Conservation (phyloP, 1,140 invertebrate species). For the Pygmarrhopalites habei region DNA sequence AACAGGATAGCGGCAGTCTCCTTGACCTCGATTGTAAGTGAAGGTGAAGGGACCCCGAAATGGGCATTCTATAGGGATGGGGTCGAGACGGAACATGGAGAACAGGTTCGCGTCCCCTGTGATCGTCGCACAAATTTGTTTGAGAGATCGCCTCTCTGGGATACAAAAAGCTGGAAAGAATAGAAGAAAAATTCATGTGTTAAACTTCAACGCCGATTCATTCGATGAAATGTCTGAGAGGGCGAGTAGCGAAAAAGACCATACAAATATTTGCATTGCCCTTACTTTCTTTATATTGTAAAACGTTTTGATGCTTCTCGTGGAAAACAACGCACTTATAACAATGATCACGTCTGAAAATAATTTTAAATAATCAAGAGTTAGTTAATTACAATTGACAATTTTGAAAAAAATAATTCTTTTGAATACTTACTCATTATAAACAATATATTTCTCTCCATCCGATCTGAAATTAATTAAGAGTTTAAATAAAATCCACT, state of each 20-base stretch:
- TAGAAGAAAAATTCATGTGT: conserved; percentile 2
- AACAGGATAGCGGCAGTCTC: conserved; percentile 64
- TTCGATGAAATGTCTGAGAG: not conserved
- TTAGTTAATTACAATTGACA: not conserved
- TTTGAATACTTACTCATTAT: conserved; percentile 65
- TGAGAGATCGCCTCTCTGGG: conserved; percentile 63
- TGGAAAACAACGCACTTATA: conserved; percentile 57
- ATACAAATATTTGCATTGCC: not conserved
- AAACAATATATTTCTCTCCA: conserved; percentile 65
- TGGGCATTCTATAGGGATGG: conserved; percentile 69
- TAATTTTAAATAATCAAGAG: no score
- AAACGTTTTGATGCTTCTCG: conserved; percentile 55
- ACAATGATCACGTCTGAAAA: conserved; percentile 49
- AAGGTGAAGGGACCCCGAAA: conserved; percentile 73
- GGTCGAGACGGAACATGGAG: conserved; percentile 79
- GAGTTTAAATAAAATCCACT: no score
- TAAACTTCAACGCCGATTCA: not conserved
- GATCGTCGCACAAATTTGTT: conserved; percentile 72
- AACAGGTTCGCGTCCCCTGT: conserved; percentile 78
- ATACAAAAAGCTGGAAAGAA: conserved; percentile 61
- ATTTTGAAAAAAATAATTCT: not conserved
- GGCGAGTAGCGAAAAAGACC: not conserved
- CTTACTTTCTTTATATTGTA: conserved; percentile 62
- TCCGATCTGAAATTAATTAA: no score
- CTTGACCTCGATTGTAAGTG: conserved; percentile 69